Evolutionary conservation across 2,113 vertebrate genomes (phyloP).

Genomic region (Ascaphus truei): DNA sequence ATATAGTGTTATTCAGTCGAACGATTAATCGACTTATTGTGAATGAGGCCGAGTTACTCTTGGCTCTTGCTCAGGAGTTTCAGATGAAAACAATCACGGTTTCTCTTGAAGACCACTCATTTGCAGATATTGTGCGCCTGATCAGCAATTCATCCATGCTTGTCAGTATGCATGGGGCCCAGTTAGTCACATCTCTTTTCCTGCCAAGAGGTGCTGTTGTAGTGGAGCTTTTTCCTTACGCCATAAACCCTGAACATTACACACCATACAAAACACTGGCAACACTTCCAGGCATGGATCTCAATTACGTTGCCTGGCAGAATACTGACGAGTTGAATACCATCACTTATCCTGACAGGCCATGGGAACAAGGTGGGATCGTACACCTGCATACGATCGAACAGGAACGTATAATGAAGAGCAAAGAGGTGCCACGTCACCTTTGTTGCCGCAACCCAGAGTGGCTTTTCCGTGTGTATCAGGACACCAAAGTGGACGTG

Average conservation of each 20-base stretch:
- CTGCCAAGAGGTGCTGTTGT: constrained; percentile 83
- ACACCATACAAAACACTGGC: constrained; percentile 91
- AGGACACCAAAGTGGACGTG: constrained; percentile 90
- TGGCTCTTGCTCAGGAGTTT: constrained; percentile 89
- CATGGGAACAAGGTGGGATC: constrained; percentile 96
- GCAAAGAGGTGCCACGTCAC: constrained; percentile 84
- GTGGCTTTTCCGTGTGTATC: constrained; percentile 97
- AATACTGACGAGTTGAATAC: constrained; percentile 80
- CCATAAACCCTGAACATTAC: constrained; percentile 93
- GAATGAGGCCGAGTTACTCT: constrained; percentile 90
- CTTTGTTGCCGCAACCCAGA: constrained; percentile 94
- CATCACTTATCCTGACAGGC: constrained; percentile 74
- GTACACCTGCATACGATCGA: constrained; percentile 80
- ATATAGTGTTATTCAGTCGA: constrained; percentile 89
- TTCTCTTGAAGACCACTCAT: constrained; percentile 86
- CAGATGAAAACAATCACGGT: constrained; percentile 90
- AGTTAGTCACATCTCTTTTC: constrained; percentile 87
- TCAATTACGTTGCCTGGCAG: constrained; percentile 89
- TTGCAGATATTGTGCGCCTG: constrained; percentile 76
- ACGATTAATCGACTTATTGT: constrained; percentile 86
- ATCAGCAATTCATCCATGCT: constrained; percentile 85
- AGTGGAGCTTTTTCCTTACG: constrained; percentile 92
- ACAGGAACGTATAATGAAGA: constrained; percentile 81
- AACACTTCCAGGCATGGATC: constrained; percentile 89
- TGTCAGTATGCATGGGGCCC: constrained; percentile 95